Base-by-base conservation (phyloP, 2,888 invertebrate genomes). In the Unio pictorum region DNA sequence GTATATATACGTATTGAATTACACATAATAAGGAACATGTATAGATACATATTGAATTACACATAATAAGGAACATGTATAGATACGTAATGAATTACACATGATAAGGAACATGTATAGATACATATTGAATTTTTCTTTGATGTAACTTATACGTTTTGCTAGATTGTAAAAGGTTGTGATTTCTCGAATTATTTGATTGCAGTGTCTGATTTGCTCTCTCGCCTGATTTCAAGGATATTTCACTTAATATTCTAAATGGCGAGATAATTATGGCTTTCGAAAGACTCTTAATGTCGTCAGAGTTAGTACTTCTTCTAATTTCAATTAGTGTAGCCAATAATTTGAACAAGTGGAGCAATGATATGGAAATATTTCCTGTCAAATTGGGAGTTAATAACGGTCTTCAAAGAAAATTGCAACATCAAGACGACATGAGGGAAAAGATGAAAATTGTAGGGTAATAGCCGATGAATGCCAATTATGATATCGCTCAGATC, bases 371-470 rank as follows among this genome's bases (percentile, higher is more conserved):
- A 62, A 68, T 65, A 71, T 71, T 75, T 73, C 73, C 73, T 75
- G 75, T 67, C 75, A 69, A 71, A 75, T 75, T 75, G 67, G 57
- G 55, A 20, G 55, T 20, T 71, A 75, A 75, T 75, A 71, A 71
- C 62, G 61, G 68, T 66, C 63, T 65, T 71, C 69, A 73, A 67
- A 66, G 45, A 45, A 45, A 67, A 75, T 75, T 73, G 73, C 68
- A 65, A 70, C 65, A 62, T 75, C 75, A 71, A 66, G 57, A 71
- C 75, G 65, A 75, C 73, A 75, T 73, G 73, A 67, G 61, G 71
- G 64, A 60, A 67, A 69, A 72, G 74, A 74, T 72, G 74, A 74
- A 74, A 77, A 77, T 77, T 69, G 74, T 69, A 73, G 71, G 62
- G 65, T 67, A 30, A 59, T 30, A 62, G 56, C 67, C 70, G 65